A percentile compares a stretch with the other conserved stretches of the same genome.
Conservation (phyloP, 1,140 invertebrate genomes). For the Magallana ariakensis region DNA sequence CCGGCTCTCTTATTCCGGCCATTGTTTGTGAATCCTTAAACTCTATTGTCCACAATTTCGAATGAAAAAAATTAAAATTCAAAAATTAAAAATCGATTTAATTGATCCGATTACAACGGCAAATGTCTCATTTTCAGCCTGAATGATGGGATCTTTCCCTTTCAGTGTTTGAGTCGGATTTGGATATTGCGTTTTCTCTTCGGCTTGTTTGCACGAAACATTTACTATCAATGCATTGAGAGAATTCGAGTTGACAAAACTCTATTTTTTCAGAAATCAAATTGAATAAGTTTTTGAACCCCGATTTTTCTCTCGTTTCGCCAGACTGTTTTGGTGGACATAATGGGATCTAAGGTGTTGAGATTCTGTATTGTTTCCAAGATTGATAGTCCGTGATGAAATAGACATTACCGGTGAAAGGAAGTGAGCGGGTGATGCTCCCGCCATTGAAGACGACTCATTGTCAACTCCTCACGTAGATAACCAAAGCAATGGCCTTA, state of each 20-base stretch:
- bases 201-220: conserved; percentile 17
- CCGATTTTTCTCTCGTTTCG: conserved; percentile 1
- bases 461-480: neutral
- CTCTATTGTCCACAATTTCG: neutral
- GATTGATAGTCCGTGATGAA: conserved; percentile 35
- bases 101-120: conserved; percentile 33
- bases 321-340: neutral
- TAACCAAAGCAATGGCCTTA: conserved; percentile 5
- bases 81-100: conserved; percentile 30
- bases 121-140: conserved; percentile 2
- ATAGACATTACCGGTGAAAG: conserved; percentile 35
- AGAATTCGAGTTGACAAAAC: conserved; percentile 10
- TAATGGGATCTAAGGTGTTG: conserved; percentile 24
- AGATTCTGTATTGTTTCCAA: conserved; percentile 10
- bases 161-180: neutral
- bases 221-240: neutral
- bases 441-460: conserved; percentile 12
- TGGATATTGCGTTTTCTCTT: neutral
- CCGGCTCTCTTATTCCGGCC: neutral
- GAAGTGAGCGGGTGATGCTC: conserved; percentile 8
- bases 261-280: neutral
- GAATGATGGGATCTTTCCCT: conserved; percentile 9
- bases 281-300: conserved; percentile 5
- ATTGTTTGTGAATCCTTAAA: neutral
- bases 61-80: conserved; percentile 24